These are phyloP conservation scores for Gymnothorax javanicus DNA, from an alignment of 2,797 vertebrate genomes.

Conservation along the genomic window DNA sequence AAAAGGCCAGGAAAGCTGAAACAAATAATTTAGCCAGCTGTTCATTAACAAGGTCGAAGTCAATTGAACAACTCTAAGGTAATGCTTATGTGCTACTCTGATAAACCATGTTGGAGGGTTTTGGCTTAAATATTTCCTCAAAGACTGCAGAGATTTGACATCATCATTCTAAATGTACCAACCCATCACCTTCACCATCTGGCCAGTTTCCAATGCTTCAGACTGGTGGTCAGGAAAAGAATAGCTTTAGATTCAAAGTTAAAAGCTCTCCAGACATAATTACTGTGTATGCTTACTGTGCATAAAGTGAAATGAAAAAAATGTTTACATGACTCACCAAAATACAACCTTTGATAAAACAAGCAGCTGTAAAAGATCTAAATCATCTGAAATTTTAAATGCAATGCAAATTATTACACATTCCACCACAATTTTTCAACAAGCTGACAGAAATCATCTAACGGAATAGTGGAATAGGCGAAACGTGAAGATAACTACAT, in stretches of 20 bases:
- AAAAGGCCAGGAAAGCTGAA: constrained; percentile 11
- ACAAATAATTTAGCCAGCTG: constrained; percentile 15
- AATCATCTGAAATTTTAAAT: neutral
- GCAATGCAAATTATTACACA: neutral
- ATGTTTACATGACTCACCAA: neutral
- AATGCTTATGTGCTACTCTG: neutral
- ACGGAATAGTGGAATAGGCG: neutral
- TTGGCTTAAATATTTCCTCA: neutral
- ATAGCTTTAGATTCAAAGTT: neutral
- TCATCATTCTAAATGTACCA: constrained; percentile 14
- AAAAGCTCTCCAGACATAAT: neutral
- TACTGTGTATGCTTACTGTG: neutral
- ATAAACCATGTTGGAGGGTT: constrained; percentile 7
- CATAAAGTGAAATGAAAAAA: neutral
- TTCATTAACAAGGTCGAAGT: constrained; percentile 5
- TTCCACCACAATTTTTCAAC: neutral
- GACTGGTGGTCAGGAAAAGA: neutral
- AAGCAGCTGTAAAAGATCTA: neutral
- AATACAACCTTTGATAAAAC: neutral
- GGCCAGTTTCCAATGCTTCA: neutral
- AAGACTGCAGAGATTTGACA: neutral
- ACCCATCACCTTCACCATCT: neutral
- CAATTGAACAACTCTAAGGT: neutral
- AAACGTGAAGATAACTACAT: too few species aligned
- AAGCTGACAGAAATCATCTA: neutral